Evolutionary conservation across 2,888 invertebrate genomes (phyloP), one percentile per base, ranked within the genome.

Genomic region (Limnephilus lunatus): DNA sequence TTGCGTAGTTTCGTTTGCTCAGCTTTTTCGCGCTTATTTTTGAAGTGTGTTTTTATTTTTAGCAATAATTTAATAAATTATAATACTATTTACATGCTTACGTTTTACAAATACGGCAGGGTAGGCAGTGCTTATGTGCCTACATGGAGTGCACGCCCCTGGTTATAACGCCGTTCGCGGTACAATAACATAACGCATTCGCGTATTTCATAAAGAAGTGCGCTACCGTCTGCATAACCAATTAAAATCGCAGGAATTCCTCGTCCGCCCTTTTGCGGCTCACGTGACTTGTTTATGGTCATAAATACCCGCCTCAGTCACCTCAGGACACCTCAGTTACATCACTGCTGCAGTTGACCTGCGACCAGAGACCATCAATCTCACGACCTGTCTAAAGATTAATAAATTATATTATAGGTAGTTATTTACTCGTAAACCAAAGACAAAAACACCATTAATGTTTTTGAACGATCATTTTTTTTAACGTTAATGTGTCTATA

Each of bases 161-260:
- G n/a, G n/a, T n/a, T n/a, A n/a, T 44, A 4, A 1, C 35, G 35
- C 85, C 15, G 3, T 25, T 25, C 44, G 30, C 68, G 19, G 31
- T 14, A 15, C 48, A 48, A n/a, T 53, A 53, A 19, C 53, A 53
- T 9, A 44, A n/a, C 31, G 44, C 53, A 19, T 44, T 89, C 19
- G 68, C 88, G 14, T 39, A 39, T 89, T 89, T 89, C 88, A 39
- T 39, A 32, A 11, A 15, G 88, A 19, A 39, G 44, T 87, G 88
- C 7, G 80, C 30, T 35, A 35, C 87, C 81, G 91, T 91, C 91
- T 87, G 92, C 81, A 89, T 82, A 88, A 83, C 85, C 89, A 88
- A 90, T 92, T 83, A 88, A 92, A 92, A 92, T 92, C 89, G 88
- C 87, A 89, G 83, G 88, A 90, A 90, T 90, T 88, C 92, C 90